Evolutionary conservation across 2,113 vertebrate genomes (phyloP).

Genomic region (Upupa epops): DNA sequence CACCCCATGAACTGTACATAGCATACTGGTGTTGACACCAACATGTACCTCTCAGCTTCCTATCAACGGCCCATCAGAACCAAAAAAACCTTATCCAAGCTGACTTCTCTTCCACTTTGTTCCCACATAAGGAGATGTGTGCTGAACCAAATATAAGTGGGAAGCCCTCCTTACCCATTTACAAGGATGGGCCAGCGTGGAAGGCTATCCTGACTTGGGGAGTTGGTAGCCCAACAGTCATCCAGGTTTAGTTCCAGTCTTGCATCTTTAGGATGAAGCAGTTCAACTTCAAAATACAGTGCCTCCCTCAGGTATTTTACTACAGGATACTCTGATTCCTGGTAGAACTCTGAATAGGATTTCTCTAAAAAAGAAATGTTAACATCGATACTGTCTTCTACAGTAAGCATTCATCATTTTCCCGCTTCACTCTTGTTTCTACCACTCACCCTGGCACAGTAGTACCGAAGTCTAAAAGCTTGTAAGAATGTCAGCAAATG

Average conservation of each 20-base stretch:
- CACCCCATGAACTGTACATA: neutral
- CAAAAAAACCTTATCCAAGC: neutral
- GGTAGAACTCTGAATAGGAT: conserved; percentile 49
- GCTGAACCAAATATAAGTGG: neutral
- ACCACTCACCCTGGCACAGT: neutral
- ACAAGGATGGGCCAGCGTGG: conserved; percentile 58
- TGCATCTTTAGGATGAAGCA: conserved; percentile 56
- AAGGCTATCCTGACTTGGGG: conserved; percentile 9
- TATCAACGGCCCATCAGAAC: neutral
- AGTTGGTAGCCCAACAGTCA: conserved; percentile 65
- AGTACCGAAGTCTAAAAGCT: neutral
- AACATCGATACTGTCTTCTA: no score
- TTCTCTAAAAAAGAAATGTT: conserved; percentile 42
- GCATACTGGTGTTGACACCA: neutral
- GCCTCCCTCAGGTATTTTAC: conserved; percentile 65
- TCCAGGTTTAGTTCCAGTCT: conserved; percentile 65
- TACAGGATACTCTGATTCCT: conserved; percentile 62
- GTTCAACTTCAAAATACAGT: conserved; percentile 70
- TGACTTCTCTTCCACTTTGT: neutral
- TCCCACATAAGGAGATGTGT: neutral
- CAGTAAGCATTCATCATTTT: neutral
- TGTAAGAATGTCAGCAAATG: neutral
- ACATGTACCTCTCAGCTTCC: accelerated
- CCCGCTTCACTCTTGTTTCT: neutral
- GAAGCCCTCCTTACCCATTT: conserved; percentile 38